These are phyloP conservation scores for Cephalopachus bancanus DNA, from an alignment of 2,797 vertebrate species.

Conservation along the genomic window DNA sequence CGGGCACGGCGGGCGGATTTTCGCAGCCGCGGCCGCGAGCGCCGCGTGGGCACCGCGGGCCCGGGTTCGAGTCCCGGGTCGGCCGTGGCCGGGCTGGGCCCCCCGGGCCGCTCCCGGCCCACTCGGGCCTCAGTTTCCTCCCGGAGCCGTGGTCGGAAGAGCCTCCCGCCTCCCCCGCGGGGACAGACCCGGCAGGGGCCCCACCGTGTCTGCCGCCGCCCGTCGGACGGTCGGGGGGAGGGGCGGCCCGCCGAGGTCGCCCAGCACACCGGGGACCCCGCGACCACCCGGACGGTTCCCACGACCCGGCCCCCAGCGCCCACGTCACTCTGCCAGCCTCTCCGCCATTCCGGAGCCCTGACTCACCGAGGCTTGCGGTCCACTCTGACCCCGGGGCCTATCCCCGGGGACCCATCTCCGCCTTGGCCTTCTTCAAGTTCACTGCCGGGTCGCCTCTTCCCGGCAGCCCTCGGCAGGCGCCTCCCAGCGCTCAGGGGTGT, in stretches of 20 bases:
- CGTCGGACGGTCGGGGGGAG: too few species aligned
- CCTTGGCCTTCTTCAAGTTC: constrained; percentile 62
- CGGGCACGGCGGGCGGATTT: too few species aligned
- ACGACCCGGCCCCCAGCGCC: not conserved
- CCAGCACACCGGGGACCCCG: not conserved
- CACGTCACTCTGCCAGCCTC: not conserved
- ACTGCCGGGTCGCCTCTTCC: not conserved
- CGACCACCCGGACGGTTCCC: not conserved
- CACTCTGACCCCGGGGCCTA: constrained; percentile 7
- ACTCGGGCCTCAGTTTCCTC: not conserved
- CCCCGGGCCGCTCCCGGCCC: not conserved
- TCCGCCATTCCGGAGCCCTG: constrained; percentile 58
- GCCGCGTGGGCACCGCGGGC: not conserved
- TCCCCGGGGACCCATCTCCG: not conserved
- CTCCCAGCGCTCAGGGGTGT: not conserved
- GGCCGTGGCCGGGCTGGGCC: not conserved
- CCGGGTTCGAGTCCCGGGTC: not conserved
- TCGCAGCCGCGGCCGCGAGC: too few species aligned
- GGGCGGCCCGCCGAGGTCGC: not conserved
- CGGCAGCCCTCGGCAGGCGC: constrained; percentile 25
- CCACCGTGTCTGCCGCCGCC: too few species aligned
- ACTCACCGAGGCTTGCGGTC: constrained; percentile 46
- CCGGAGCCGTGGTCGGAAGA: not conserved
- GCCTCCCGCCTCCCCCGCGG: not conserved
- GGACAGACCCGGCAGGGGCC: too few species aligned